Evolutionary conservation across 1,140 invertebrate species (phyloP), one percentile per base, ranked within the genome.

Genomic region (Ridgeia piscesae): DNA sequence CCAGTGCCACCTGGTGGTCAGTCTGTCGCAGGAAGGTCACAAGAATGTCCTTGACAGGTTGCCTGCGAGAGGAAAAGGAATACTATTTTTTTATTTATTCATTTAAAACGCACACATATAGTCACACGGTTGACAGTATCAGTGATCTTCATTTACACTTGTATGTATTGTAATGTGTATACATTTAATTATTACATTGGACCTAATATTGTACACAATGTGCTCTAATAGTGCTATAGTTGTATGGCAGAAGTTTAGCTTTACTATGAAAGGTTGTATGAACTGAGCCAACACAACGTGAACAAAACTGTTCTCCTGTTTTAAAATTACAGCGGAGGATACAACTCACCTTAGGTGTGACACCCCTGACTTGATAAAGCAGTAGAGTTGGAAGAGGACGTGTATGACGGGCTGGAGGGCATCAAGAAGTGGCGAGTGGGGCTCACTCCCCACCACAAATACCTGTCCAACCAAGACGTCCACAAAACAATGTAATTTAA

Each of bases 1-100:
- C 34, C 34, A 90, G 34, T 33, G 89, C 89, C 34, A 42, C 89
- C 89, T 90, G 14, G 21, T 34, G 89, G 34, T 90, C 89, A 31
- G 34, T 34, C 34, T 90, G 89, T 34, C n/a, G 89, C 34, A 90
- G 89, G 89, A 34, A n/a, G 34, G 89, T 34, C 35, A 34, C 35
- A 17, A 90, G 34, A 90, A 90, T 90, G 89, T 90, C 89, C 89
- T 90, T 33, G 11, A 90, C 89, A 33, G 89, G 89, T 34, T 42
- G 34, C n/a, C 89, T 90, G 89, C 4, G 31, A 90, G 11, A 33
- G 0, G 9, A 90, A 17, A 21, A 2, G 2, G 58, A 21, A 21
- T 77, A 77, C n/a, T n/a, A n/a, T n/a, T n/a, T n/a, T n/a, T n/a
- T n/a, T 21, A 77, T 77, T 9, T 77, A 77, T 77, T 77, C 17